Evolutionary conservation across 2,888 invertebrate species (phyloP).

Genomic region (Scrobipalpa atriplicella): DNA sequence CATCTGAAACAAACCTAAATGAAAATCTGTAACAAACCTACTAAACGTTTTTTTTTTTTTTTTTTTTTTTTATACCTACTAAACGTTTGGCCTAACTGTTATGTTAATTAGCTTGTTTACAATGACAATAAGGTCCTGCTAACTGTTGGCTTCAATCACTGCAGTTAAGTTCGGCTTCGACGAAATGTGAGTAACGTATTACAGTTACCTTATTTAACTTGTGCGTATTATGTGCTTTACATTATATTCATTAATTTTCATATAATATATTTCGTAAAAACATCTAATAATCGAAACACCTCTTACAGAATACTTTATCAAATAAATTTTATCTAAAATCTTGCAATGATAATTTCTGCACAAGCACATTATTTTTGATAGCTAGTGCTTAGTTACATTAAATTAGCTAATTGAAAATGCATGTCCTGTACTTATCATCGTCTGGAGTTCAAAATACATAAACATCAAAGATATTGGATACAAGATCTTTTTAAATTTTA

Average conservation of each 20-base stretch:
- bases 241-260: too few species aligned
- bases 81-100: constrained; percentile 2
- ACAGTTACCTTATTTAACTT: too few species aligned
- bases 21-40: neutral
- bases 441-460: neutral
- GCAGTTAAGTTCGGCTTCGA: too few species aligned
- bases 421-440: neutral
- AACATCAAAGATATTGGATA: neutral
- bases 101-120: neutral
- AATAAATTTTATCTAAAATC: neutral
- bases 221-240: too few species aligned
- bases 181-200: neutral
- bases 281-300: too few species aligned
- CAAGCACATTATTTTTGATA: too few species aligned
- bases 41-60: too few species aligned
- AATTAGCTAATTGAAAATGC: neutral
- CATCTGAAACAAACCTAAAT: too few species aligned
- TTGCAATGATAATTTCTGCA: too few species aligned
- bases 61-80: too few species aligned
- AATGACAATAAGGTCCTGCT: constrained; percentile 1
- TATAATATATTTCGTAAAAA: neutral
- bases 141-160: neutral
- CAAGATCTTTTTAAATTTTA: neutral
- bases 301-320: neutral
- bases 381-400: neutral